These are phyloP conservation scores for Cataglyphis hispanica DNA, from an alignment of 1,140 invertebrate genomes.

Conservation along the genomic window DNA sequence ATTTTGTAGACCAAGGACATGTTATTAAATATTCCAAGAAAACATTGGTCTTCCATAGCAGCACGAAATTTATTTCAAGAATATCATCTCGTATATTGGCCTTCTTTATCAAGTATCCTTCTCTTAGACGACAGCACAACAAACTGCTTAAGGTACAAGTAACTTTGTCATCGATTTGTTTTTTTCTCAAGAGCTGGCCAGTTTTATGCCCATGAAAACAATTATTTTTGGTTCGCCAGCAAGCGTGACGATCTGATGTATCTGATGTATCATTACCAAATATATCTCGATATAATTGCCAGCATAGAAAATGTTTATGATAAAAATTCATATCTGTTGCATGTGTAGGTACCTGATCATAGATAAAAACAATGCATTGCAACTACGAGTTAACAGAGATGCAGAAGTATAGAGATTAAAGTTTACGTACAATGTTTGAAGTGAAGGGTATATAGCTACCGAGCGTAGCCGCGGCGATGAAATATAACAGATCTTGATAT, in stretches of 20 bases:
- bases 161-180: slow-evolving; percentile 90
- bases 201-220: slow-evolving; percentile 88
- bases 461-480: slow-evolving; percentile 92
- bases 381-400: neutral
- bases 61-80: slow-evolving; percentile 89
- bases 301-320: slow-evolving; percentile 91
- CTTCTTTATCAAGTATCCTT: slow-evolving; percentile 92
- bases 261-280: slow-evolving; percentile 65
- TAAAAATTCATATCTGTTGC: slow-evolving; percentile 89
- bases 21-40: slow-evolving; percentile 91
- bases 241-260: slow-evolving; percentile 73
- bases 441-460: slow-evolving; percentile 90
- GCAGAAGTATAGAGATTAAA: neutral
- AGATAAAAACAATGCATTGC: slow-evolving; percentile 33
- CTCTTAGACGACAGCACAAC: slow-evolving; percentile 91
- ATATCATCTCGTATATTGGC: slow-evolving; percentile 87
- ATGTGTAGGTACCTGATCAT: slow-evolving; percentile 82
- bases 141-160: slow-evolving; percentile 90
- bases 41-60: slow-evolving; percentile 92
- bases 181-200: slow-evolving; percentile 88
- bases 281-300: slow-evolving; percentile 90
- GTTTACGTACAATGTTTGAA: slow-evolving; percentile 84
- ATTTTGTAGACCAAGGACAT: slow-evolving; percentile 88
- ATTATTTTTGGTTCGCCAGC: slow-evolving; percentile 87
- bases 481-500: slow-evolving; percentile 93